Conservation (phyloP, 2,888 invertebrate genomes). For the Agrochola circellaris region DNA sequence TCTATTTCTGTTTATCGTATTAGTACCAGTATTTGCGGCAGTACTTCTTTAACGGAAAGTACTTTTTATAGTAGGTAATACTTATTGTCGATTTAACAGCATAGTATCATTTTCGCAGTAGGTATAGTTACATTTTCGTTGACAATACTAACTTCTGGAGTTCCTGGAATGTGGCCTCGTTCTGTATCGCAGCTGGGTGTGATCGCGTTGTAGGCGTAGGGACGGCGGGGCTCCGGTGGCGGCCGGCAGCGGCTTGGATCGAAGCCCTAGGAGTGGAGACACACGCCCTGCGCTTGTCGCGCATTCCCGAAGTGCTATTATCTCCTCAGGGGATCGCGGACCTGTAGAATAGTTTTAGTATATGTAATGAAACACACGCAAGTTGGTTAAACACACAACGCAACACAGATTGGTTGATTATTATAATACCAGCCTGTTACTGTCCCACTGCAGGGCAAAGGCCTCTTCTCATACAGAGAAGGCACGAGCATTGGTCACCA, state of each 20-base stretch:
- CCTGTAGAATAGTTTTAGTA: constrained; percentile 67
- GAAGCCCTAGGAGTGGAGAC: constrained; percentile 91
- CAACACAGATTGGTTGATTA: too few species aligned
- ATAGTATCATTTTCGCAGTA: too few species aligned
- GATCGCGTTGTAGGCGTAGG: constrained; percentile 90
- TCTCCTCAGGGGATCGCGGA: constrained; percentile 91
- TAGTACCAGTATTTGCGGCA: too few species aligned
- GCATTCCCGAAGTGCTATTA: constrained; percentile 97
- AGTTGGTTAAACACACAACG: too few species aligned
- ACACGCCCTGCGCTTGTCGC: constrained; percentile 93
- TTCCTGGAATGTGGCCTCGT: constrained; percentile 90
- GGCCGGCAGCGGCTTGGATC: constrained; percentile 92
- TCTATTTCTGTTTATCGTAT: not conserved
- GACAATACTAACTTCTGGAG: constrained; percentile 78
- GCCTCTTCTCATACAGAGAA: too few species aligned
- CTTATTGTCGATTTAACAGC: too few species aligned
- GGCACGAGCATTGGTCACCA: too few species aligned
- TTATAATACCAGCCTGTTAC: too few species aligned
- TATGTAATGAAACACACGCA: too few species aligned
- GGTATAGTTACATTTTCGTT: not conserved
- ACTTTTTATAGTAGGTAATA: not conserved
- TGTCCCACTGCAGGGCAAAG: too few species aligned
- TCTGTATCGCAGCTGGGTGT: constrained; percentile 89
- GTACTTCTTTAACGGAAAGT: not conserved
- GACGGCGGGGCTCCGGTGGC: constrained; percentile 93